Evolutionary conservation across 2,888 invertebrate species (phyloP), one percentile per base, ranked within the genome.

Genomic region (Hartigia nigra): DNA sequence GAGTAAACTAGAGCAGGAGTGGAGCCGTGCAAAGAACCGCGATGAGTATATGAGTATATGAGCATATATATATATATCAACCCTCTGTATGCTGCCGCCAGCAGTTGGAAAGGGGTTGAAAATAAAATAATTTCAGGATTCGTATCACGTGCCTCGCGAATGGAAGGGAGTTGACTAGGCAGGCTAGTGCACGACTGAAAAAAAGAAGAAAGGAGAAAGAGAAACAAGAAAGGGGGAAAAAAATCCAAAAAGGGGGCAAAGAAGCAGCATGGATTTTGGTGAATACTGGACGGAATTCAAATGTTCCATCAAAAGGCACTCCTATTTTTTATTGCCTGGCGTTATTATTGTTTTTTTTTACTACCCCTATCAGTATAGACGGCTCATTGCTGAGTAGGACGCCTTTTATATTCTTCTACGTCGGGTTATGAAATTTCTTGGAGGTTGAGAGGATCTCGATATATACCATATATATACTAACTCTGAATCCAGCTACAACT

Each of bases 101-200:
- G 55, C 55, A 55, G 81, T 76, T 84, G 81, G 88, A 84, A 55
- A 88, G 87, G 86, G 89, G 87, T 88, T 88, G 87, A 84, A 87
- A 88, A 88, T 87, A 87, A 88, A 88, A 88, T 87, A 87, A 87
- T 86, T 89, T 86, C 81, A 80, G 83, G 83, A 89, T 88, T 88
- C 88, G 84, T 82, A 85, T 87, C 88, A 89, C 89, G 89, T 86
- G 84, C 86, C 81, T 78, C 78, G 80, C 78, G 82, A 81, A 82
- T 83, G 84, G 83, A 81, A 80, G 82, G 83, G 80, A 80, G 81
- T 55, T 55, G 23, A 55, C 55, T 55, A 55, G 55, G 55, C 23
- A 2, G 55, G 55, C 55, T 55, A 9, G 23, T 55, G 55, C 9
- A 55, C 23, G 55, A 23, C 55, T 55, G 23, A 9, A 23, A 55